Evolutionary conservation across 2,888 invertebrate species (phyloP), one percentile per base, ranked within the genome.

Genomic region (Nymphalis polychloros): DNA sequence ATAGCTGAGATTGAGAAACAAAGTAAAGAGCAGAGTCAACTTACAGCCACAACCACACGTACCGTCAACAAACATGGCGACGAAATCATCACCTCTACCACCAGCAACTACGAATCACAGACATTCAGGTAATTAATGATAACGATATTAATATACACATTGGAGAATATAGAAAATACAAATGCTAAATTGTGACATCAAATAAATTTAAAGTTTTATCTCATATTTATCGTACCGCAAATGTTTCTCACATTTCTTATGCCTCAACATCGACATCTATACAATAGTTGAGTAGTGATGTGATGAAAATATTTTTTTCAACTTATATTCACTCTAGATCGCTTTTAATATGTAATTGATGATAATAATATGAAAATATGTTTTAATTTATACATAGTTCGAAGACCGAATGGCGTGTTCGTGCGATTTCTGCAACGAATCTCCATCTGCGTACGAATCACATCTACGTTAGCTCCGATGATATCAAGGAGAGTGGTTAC

Each of bases 1-100:
- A 99, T 99, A 79, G 99, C 99, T 3, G 99, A 99, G 91, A 99
- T 99, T 76, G 99, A 99, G 90, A 99, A 99, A 85, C 99, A 99
- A 93, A 99, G 99, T 59, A 99, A 99, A 86, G 99, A 99, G 84
- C 99, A 99, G 90, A 97, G 97, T 23, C 99, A 99, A 86, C 93
- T 99, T 55, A 99, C 99, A 0, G 99, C 99, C 0, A 99, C 99
- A 2, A 99, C 99, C 0, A 99, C 99, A 0, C 93, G 98, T 71
- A 99, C 99, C 0, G 99, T 99, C 62, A 99, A 99, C 93, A 99
- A 99, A 85, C 99, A 99, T 81, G 99, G 99, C 19, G 99, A 99
- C 83, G 99, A 99, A 92, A 99, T 99, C 77, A 99, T 99, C 77
- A 99, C 99, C 0, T 97, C 98, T 0, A 99, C 99, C 0, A 99